Base-by-base conservation (phyloP, 37 sponge, comb jelly and placozoan genomes). In the Spongilla lacustris region DNA sequence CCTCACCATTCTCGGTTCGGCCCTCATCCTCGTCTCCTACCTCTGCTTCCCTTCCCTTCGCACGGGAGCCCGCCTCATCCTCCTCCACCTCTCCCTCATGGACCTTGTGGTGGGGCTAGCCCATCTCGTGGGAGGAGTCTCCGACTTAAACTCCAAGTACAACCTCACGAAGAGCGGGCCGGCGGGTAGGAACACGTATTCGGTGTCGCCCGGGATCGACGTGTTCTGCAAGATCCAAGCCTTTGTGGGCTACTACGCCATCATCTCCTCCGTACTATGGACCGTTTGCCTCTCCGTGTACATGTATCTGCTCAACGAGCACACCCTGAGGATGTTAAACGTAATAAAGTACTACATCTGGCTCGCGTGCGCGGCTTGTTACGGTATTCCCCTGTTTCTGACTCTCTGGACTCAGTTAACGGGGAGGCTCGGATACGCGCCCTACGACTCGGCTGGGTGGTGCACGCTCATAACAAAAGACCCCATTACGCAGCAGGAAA, bases 401-500 rank as follows among this genome's bases (percentile, higher is more conserved):
- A 27, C 31, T 0, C 30, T 79, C 29, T 26, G 25, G 31, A 29
- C 29, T 32, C 49, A 8, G 23, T 11, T 41, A 4, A 79, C 49
- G 66, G 29, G 24, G 21, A 66, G 27, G 29, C 66, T 79, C 66
- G 80, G 80, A 49, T 79, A 58, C 58, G 79, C 94, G 4, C 94
- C 94, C 27, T 81, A 73, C 50, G 81, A 87, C 79, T 90, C 91
- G 46, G 78, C 92, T n/a, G 94, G 94, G 0, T 93, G 94, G 94
- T 93, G 94, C 49, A 71, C 88, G 23, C 58, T 58, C 19, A 58
- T 58, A 58, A 58, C 58, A 1, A 58, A 58, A 58, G 58, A 58
- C 58, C 58, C 58, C 21, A 19, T 71, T 30, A 31, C 74, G 35
- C 2, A 50, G 0, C 6, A 32, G 0, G 30, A 49, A 0, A 68